Evolutionary conservation across 2,797 vertebrate species (phyloP).

Genomic region (Clangula hyemalis): DNA sequence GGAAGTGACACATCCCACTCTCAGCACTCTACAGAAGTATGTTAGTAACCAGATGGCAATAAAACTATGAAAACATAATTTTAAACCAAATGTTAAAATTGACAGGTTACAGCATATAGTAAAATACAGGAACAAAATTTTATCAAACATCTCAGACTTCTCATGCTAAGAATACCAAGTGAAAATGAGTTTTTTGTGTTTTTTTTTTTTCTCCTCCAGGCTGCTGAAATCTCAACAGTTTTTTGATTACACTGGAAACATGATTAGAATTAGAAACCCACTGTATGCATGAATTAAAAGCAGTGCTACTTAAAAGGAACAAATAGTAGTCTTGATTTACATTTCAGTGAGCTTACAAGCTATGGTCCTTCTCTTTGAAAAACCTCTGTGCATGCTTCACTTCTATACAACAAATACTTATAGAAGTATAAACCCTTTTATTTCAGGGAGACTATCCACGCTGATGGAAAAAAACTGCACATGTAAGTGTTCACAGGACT

Average conservation of each 20-base stretch:
- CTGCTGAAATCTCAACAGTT: background rate
- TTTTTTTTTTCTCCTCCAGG: background rate
- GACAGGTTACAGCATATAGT: background rate
- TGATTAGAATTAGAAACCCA: background rate
- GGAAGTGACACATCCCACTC: background rate
- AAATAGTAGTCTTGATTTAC: background rate
- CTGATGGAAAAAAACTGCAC: background rate
- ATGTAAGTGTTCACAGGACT: fast-evolving
- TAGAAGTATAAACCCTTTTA: background rate
- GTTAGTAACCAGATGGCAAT: background rate
- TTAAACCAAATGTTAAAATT: background rate
- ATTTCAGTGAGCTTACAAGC: background rate
- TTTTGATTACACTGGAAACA: background rate
- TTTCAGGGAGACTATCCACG: background rate
- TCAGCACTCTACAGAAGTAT: background rate
- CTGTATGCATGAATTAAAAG: background rate
- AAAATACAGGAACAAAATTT: background rate
- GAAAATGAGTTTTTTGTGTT: background rate
- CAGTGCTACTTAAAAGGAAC: background rate
- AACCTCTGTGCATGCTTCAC: background rate
- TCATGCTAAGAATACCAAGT: background rate
- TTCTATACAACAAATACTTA: background rate
- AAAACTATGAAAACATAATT: background rate
- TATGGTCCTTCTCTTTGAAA: background rate
- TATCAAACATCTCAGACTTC: background rate